phyloP scores from a whole-genome alignment of 2,888 invertebrate genomes.

The Drosophila anomalata region DNA sequence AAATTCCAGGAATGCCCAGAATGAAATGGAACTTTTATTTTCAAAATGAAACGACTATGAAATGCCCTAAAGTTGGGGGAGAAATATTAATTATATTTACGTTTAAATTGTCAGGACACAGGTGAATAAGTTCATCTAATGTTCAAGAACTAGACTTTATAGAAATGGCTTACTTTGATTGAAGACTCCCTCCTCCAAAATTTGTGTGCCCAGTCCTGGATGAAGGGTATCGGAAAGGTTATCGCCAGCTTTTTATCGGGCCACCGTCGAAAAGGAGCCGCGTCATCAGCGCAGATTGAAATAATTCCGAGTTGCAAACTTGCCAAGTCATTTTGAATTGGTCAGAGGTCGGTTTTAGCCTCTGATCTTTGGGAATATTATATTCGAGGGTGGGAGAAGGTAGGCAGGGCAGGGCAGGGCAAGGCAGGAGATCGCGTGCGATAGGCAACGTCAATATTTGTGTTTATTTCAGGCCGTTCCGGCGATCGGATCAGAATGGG shows the following conservation, averaged over 20 bases:
- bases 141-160: not conserved
- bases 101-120: not conserved
- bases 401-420: not conserved
- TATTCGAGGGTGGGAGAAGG: slow-evolving; percentile 3
- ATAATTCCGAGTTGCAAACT: slow-evolving; percentile 67
- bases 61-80: not conserved
- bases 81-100: not conserved
- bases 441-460: slow-evolving; percentile 78
- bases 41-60: not conserved
- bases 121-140: not conserved
- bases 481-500: slow-evolving; percentile 42
- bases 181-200: no score
- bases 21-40: not conserved
- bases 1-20: slow-evolving; percentile 40
- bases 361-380: slow-evolving; percentile 31
- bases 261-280: slow-evolving; percentile 60
- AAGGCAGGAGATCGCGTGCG: slow-evolving; percentile 63
- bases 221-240: slow-evolving; percentile 30
- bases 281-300: slow-evolving; percentile 78
- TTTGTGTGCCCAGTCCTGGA: not conserved
- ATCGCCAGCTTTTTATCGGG: slow-evolving; percentile 74
- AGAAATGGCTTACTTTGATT: not conserved
- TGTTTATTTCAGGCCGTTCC: slow-evolving; percentile 59
- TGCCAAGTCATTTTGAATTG: slow-evolving; percentile 70
- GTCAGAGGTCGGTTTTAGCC: slow-evolving; percentile 44